Evolutionary conservation across 2,113 vertebrate genomes (phyloP), one percentile per base, ranked within the genome.

Genomic region (Motacilla alba): DNA sequence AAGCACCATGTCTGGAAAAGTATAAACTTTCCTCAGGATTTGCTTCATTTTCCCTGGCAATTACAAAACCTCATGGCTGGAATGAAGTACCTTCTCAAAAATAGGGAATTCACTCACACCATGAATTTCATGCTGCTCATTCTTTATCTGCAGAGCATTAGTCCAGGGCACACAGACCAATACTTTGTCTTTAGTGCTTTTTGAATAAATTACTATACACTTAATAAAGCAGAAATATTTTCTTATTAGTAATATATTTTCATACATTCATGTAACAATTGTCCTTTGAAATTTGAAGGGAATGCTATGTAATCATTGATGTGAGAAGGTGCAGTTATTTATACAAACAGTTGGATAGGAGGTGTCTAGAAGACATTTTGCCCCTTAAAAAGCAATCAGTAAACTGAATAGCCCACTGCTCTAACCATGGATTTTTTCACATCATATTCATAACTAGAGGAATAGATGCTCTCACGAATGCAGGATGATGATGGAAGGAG

Each of bases 1-100:
- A 64, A 69, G 14, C 37, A 33, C 7, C 0, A 0, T 33, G 53
- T 10, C 75, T 68, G 27, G 39, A 73, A 79, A 39, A 9, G 35
- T 6, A 58, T 3, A 27, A 73, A 56, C 1, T 11, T 39, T 39
- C 4, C 52, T 59, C 3, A 6, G 12, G 13, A 55, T 82, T 81
- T 69, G 4, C 37, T 60, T 81, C 37, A 31, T 52, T 91, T 89
- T 72, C 30, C 49, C 39, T 63, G 15, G 30, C 16, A 55, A 7
- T 33, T 59, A n/a, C 47, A 75, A 28, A 43, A 56, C 18, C 20
- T 83, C 66, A 35, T 3, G 28, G 18, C 20, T 43, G 37, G 17
- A 27, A 30, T 19, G 12, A 59, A 15, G 11, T 24, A n/a, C 21
- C 12, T 73, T 19, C 37, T 50, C 52, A 18, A 3, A 1, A 63